These are phyloP conservation scores for Teinopalpus imperialis DNA, from an alignment of 2,888 invertebrate species.

Conservation along the genomic window DNA sequence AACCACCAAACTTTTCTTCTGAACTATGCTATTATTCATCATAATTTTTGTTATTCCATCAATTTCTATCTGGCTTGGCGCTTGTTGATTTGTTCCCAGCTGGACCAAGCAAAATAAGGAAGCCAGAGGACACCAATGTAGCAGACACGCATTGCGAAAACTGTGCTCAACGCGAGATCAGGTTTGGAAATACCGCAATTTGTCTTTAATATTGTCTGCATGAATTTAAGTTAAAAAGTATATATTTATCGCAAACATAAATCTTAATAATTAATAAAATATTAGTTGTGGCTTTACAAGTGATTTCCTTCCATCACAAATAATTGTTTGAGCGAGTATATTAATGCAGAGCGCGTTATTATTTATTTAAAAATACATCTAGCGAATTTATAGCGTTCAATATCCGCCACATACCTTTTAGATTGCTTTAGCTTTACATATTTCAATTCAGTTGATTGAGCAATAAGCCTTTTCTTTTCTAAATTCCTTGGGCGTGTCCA, in stretches of 20 bases:
- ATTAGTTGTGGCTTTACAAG: slow-evolving; percentile 18
- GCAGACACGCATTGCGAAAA: slow-evolving; percentile 50
- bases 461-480: neutral
- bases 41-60: slow-evolving; percentile 3
- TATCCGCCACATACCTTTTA: slow-evolving; percentile 18
- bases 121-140: slow-evolving; percentile 43
- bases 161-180: slow-evolving; percentile 57
- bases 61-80: slow-evolving; percentile 60
- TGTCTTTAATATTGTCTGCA: slow-evolving; percentile 46
- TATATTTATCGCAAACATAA: slow-evolving; percentile 11
- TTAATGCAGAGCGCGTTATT: slow-evolving; percentile 32
- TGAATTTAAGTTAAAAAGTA: slow-evolving; percentile 37
- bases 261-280: slow-evolving; percentile 18
- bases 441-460: slow-evolving; percentile 12
- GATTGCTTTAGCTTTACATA: slow-evolving; percentile 26
- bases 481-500: slow-evolving; percentile 12
- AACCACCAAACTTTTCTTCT: no score
- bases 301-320: slow-evolving; percentile 6
- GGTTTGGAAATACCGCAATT: slow-evolving; percentile 60
- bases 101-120: slow-evolving; percentile 59
- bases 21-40: no score
- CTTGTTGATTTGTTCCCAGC: slow-evolving; percentile 72
- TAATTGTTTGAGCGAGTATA: slow-evolving; percentile 22
- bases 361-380: slow-evolving; percentile 18
- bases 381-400: slow-evolving; percentile 32